Conservation (phyloP, 2,888 invertebrate genomes). For the Agonopterix alstromeriana region DNA sequence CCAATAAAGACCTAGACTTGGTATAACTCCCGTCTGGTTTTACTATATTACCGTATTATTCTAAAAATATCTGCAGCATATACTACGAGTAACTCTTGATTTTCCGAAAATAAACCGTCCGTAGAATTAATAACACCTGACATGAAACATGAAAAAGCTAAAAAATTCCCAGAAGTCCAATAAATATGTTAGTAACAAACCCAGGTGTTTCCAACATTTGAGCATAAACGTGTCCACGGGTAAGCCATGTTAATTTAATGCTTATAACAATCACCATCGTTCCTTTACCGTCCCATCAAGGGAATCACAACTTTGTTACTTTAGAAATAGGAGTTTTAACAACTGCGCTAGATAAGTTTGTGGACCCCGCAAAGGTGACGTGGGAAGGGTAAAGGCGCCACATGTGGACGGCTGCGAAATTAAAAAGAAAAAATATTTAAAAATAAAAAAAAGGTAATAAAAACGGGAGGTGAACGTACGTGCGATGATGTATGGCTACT, state of each 20-base stretch:
- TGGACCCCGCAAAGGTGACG: slow-evolving; percentile 26
- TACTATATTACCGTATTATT: too few species aligned
- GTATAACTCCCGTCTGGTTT: too few species aligned
- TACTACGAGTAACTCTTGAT: too few species aligned
- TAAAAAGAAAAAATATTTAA: slow-evolving; percentile 30
- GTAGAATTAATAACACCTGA: slow-evolving; percentile 6
- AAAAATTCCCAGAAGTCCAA: slow-evolving; percentile 32
- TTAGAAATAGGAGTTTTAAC: slow-evolving; percentile 1
- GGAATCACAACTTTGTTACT: slow-evolving; percentile 3
- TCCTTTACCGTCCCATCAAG: not conserved
- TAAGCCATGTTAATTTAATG: slow-evolving; percentile 52
- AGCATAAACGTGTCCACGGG: slow-evolving; percentile 54
- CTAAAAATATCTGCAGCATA: too few species aligned
- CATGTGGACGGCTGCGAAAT: slow-evolving; percentile 54
- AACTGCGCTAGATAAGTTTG: slow-evolving; percentile 1
- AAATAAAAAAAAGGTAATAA: slow-evolving; percentile 30
- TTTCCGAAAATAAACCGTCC: too few species aligned
- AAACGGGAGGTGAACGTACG: slow-evolving; percentile 46
- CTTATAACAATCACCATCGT: slow-evolving; percentile 16
- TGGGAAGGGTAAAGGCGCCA: slow-evolving; percentile 56
- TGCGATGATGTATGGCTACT: slow-evolving; percentile 3
- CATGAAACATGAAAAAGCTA: slow-evolving; percentile 2
- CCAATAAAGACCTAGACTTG: too few species aligned
- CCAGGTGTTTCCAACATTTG: slow-evolving; percentile 55
- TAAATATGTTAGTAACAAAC: slow-evolving; percentile 34